These are phyloP conservation scores for Xyrichtys novacula DNA, from an alignment of 2,797 vertebrate species.

Conservation along the genomic window DNA sequence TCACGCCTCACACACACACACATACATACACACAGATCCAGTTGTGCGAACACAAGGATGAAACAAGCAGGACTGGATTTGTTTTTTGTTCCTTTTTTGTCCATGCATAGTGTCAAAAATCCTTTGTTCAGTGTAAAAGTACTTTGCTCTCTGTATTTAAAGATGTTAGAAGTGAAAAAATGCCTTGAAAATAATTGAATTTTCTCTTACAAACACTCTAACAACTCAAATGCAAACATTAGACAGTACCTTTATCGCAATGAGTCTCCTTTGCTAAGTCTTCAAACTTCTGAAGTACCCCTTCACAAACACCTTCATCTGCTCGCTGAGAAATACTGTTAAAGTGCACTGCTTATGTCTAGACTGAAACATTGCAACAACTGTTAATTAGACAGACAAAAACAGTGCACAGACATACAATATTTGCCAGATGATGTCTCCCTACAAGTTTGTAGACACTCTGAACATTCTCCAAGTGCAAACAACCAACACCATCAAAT, in stretches of 20 bases:
- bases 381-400: not conserved
- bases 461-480: too few species aligned
- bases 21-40: constrained; percentile 46
- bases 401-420: not conserved
- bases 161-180: not conserved
- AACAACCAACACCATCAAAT: too few species aligned
- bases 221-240: not conserved
- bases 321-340: not conserved
- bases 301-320: not conserved
- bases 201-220: not conserved
- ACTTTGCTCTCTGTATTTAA: not conserved
- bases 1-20: constrained; percentile 39
- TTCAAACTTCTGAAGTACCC: not conserved
- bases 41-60: constrained; percentile 49
- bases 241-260: not conserved
- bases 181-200: constrained; percentile 2
- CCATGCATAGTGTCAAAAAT: not conserved
- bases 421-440: not conserved
- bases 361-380: not conserved
- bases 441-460: not conserved
- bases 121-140: constrained; percentile 4
- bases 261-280: not conserved
- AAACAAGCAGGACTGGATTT: constrained; percentile 29
- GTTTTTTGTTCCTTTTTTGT: constrained; percentile 21
- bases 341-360: not conserved